Evolutionary conservation across 1,140 invertebrate genomes (phyloP).

Genomic region (Leptinotarsa defecta): DNA sequence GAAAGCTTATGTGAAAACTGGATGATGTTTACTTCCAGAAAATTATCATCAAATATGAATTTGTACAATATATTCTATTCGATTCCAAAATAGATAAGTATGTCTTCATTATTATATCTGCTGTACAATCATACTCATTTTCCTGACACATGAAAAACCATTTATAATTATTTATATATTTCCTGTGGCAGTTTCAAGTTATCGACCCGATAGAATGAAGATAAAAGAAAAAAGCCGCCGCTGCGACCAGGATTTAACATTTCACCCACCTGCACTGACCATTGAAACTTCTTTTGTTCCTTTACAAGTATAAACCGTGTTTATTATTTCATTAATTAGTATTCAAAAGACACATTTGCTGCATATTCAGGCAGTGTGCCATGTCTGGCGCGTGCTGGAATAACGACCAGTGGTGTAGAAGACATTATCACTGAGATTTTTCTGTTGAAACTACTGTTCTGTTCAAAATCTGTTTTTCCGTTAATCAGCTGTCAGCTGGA

Average conservation of each 20-base stretch:
- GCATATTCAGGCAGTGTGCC: slow-evolving; percentile 45
- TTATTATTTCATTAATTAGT: slow-evolving; percentile 27
- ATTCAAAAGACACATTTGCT: slow-evolving; percentile 26
- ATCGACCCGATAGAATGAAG: slow-evolving; percentile 1
- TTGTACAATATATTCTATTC: too few relatives aligned
- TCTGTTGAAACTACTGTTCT: too few relatives aligned
- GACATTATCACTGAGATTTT: background rate
- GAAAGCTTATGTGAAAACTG: too few relatives aligned
- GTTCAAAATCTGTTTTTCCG: too few relatives aligned
- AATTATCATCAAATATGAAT: too few relatives aligned
- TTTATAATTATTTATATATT: slow-evolving; percentile 6
- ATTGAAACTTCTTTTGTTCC: slow-evolving; percentile 24
- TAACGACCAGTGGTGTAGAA: slow-evolving; percentile 25
- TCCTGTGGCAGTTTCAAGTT: background rate
- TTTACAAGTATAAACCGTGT: slow-evolving; percentile 23
- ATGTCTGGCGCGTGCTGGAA: slow-evolving; percentile 48
- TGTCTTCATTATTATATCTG: too few relatives aligned
- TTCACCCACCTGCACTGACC: slow-evolving; percentile 19
- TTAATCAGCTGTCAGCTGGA: too few relatives aligned
- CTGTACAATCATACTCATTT: too few relatives aligned
- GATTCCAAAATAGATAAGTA: too few relatives aligned
- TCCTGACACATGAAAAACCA: too few relatives aligned
- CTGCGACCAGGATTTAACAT: slow-evolving; percentile 13
- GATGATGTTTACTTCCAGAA: too few relatives aligned
- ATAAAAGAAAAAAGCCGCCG: background rate